Conservation (phyloP, 2,113 vertebrate species). For the Dermatemys mawii region DNA sequence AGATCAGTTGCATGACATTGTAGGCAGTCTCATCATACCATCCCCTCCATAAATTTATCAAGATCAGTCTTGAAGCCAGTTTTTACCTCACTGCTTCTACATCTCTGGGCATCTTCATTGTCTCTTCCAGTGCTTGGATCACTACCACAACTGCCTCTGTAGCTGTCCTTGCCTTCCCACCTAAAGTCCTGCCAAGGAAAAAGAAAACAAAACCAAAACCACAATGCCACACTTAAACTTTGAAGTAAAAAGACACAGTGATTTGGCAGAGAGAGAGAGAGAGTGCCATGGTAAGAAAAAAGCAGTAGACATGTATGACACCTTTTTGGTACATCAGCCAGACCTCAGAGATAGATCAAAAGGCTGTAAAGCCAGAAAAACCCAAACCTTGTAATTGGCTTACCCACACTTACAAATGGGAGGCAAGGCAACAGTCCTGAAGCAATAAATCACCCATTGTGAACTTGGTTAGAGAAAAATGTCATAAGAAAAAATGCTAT, state of each 20-base stretch:
- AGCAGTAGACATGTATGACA: slow-evolving; percentile 18
- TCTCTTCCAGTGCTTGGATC: background rate
- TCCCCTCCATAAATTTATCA: background rate
- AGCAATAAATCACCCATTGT: background rate
- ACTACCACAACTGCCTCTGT: background rate
- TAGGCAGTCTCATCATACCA: background rate
- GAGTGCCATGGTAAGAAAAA: background rate
- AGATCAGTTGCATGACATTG: background rate
- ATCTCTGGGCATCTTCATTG: background rate
- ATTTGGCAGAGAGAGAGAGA: slow-evolving; percentile 20
- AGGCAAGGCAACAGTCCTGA: background rate
- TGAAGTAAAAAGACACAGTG: slow-evolving; percentile 21
- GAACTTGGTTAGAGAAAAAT: background rate
- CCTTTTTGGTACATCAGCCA: slow-evolving; percentile 37
- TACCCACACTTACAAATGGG: background rate
- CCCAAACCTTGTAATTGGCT: background rate
- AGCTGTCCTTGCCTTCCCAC: background rate
- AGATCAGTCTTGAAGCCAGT: background rate
- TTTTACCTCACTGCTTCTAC: background rate
- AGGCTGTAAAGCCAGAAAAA: background rate
- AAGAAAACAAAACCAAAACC: background rate
- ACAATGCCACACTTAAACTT: background rate
- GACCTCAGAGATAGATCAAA: slow-evolving; percentile 1
- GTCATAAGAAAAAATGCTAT: background rate
- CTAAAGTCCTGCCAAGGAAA: background rate